phyloP scores from a whole-genome alignment of 2,888 invertebrate species.

The Eurytoma californica region DNA sequence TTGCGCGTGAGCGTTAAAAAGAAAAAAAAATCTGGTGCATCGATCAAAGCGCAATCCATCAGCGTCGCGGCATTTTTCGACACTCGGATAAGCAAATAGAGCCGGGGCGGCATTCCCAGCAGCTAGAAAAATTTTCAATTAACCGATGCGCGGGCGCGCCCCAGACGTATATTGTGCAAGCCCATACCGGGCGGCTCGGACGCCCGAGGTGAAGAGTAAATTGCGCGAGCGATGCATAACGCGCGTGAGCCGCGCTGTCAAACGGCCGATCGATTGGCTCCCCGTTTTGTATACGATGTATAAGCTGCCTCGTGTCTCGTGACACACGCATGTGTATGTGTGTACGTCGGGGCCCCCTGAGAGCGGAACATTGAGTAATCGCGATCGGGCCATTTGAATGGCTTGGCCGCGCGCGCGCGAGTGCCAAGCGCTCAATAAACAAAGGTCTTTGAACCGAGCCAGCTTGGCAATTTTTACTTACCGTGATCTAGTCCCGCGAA shows the following conservation, averaged over 20 bases:
- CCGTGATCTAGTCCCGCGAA: not conserved
- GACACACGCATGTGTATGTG: slow-evolving; percentile 15
- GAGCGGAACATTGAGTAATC: slow-evolving; percentile 49
- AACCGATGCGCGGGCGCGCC: not conserved
- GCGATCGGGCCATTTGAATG: slow-evolving; percentile 45
- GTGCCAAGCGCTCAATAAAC: slow-evolving; percentile 36
- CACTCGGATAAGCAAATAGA: slow-evolving; percentile 22
- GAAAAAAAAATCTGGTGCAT: no score
- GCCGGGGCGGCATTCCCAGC: not conserved
- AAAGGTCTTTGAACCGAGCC: slow-evolving; percentile 41
- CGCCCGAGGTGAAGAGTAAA: slow-evolving; percentile 27
- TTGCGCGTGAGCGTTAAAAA: no score
- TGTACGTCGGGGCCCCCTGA: not conserved
- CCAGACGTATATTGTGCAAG: not conserved
- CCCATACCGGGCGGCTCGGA: no score
- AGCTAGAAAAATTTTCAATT: slow-evolving; percentile 30
- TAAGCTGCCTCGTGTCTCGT: slow-evolving; percentile 18
- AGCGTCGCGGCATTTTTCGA: slow-evolving; percentile 26
- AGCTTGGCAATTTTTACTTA: not conserved
- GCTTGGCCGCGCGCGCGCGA: not conserved
- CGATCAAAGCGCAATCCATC: slow-evolving; percentile 11
- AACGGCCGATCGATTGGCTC: slow-evolving; percentile 28
- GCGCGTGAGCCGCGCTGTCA: slow-evolving; percentile 23
- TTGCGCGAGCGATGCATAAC: slow-evolving; percentile 35
- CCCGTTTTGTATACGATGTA: slow-evolving; percentile 13